phyloP scores from a whole-genome alignment of 2,888 invertebrate genomes.

The Parnassius glacialis region DNA sequence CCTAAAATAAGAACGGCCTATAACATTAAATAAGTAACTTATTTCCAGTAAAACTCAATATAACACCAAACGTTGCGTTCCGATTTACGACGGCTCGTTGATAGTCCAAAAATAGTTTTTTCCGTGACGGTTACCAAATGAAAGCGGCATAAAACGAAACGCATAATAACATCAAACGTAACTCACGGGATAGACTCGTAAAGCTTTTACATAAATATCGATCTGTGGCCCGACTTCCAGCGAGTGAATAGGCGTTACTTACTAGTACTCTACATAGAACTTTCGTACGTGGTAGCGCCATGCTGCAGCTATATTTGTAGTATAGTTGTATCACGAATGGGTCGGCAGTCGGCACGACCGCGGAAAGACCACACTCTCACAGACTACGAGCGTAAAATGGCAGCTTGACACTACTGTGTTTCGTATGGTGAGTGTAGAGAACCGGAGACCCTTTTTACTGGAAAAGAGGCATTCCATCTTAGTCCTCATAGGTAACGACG shows the following conservation, averaged over 20 bases:
- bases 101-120: constrained; percentile 67
- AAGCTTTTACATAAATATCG: constrained; percentile 61
- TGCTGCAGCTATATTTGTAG: too few species aligned
- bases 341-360: too few species aligned
- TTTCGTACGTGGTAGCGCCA: too few species aligned
- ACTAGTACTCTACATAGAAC: too few species aligned
- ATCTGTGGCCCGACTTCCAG: constrained; percentile 36
- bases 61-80: constrained; percentile 59
- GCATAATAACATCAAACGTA: constrained; percentile 66
- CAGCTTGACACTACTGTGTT: too few species aligned
- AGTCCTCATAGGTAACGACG: too few species aligned
- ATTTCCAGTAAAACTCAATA: constrained; percentile 67
- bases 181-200: constrained; percentile 69
- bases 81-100: constrained; percentile 61
- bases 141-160: constrained; percentile 67
- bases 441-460: too few species aligned
- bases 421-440: too few species aligned
- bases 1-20: constrained; percentile 31
- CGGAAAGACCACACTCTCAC: too few species aligned
- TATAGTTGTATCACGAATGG: too few species aligned
- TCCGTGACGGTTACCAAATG: constrained; percentile 62
- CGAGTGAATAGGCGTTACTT: constrained; percentile 30
- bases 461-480: too few species aligned
- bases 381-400: too few species aligned
- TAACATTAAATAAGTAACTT: constrained; percentile 42